A percentile compares a stretch with the other conserved stretches of the same genome.
Conservation (phyloP, 1,140 invertebrate genomes). For the Trichonephila clavata region DNA sequence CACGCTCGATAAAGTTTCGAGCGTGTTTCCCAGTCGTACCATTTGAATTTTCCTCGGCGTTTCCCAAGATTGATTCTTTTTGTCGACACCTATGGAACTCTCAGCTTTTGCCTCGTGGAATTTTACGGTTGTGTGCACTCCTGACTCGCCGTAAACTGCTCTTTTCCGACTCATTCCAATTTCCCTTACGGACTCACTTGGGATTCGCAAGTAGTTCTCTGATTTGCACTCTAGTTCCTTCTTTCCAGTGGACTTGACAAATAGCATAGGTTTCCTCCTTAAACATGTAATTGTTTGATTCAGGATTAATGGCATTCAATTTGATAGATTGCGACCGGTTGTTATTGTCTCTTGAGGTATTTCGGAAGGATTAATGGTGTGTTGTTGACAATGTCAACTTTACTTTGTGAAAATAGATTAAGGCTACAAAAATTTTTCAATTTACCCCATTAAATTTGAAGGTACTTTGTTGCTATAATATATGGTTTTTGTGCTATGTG, state of each 20-base stretch:
- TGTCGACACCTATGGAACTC: not conserved
- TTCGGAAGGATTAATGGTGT: too few relatives aligned
- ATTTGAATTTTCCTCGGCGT: slow-evolving; percentile 10
- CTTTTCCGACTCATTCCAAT: not conserved
- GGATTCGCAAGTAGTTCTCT: not conserved
- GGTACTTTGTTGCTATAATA: too few relatives aligned
- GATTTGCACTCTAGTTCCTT: not conserved
- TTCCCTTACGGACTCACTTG: not conserved
- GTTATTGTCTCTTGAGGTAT: too few relatives aligned
- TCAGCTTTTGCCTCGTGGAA: not conserved
- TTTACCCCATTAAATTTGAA: too few relatives aligned
- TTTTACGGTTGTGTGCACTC: slow-evolving; percentile 1
- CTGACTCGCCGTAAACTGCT: not conserved
- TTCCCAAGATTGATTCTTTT: slow-evolving; percentile 3
- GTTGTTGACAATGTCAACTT: too few relatives aligned
- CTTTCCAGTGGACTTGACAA: not conserved
- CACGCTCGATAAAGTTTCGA: slow-evolving; percentile 14
- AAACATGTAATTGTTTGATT: too few relatives aligned
- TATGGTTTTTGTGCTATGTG: too few relatives aligned
- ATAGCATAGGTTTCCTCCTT: not conserved
- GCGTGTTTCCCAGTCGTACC: not conserved
- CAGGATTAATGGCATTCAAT: too few relatives aligned
- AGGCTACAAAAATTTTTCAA: too few relatives aligned
- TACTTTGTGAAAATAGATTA: too few relatives aligned
- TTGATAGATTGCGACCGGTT: too few relatives aligned